phyloP scores from a whole-genome alignment of 2,888 invertebrate species.

The Himalopsyche japonica region DNA sequence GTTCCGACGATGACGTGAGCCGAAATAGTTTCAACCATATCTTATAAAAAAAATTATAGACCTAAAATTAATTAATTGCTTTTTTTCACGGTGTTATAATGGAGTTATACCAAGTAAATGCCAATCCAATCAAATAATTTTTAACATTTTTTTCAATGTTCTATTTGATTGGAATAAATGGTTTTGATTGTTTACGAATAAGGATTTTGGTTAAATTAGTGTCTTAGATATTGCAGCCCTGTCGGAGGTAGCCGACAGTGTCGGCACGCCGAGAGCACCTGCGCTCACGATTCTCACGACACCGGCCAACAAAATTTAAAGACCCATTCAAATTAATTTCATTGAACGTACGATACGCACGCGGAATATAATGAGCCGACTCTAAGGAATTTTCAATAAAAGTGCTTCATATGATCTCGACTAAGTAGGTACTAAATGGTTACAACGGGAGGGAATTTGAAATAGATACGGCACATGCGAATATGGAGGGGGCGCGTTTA shows the following conservation, averaged over 20 bases:
- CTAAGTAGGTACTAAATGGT: neutral
- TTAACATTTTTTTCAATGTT: no score
- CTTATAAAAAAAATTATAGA: no score
- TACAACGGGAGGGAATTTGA: neutral
- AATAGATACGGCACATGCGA: neutral
- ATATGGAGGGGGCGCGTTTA: neutral
- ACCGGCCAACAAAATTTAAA: slow-evolving; percentile 3
- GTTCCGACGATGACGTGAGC: no score
- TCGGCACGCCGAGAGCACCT: neutral
- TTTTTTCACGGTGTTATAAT: no score
- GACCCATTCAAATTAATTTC: slow-evolving; percentile 24
- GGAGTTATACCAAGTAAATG: no score
- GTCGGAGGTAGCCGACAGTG: neutral
- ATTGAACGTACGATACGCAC: slow-evolving; percentile 17
- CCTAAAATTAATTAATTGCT: no score
- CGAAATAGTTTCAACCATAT: no score
- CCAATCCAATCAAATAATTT: no score
- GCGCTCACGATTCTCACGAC: slow-evolving; percentile 9
- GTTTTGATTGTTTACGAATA: no score
- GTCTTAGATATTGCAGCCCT: neutral
- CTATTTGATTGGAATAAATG: no score
- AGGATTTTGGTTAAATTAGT: no score
- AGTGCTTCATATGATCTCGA: neutral
- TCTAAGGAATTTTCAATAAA: neutral
- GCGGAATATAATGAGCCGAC: slow-evolving; percentile 20